A percentile compares a stretch with the other conserved stretches of the same genome.
Conservation (phyloP, 1,140 invertebrate genomes). For the Orius laevigatus region DNA sequence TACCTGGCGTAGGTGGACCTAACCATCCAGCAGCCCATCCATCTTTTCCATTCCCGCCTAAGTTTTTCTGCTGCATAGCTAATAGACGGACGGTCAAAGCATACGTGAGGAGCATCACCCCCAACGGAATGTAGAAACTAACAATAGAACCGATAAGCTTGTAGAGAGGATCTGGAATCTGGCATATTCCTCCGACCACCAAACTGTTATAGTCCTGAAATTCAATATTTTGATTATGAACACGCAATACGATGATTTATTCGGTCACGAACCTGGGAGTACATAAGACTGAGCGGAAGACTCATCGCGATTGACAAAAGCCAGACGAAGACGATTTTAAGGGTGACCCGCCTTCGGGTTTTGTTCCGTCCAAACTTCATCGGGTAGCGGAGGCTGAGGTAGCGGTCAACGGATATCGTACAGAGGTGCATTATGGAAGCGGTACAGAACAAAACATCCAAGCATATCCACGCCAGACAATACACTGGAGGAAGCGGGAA, state of each 20-base stretch:
- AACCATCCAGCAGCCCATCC: conserved; percentile 44
- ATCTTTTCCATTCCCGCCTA: conserved; percentile 26
- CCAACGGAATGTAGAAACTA: conserved; percentile 88
- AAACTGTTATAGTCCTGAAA: conserved; percentile 62
- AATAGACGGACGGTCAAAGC: conserved; percentile 72
- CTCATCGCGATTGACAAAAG: conserved; percentile 76
- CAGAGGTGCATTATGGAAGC: conserved; percentile 92
- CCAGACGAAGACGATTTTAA: conserved; percentile 87
- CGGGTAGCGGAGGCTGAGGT: conserved; percentile 66
- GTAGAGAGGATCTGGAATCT: conserved; percentile 75
- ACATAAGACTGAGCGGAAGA: conserved; percentile 70
- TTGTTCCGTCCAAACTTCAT: conserved; percentile 84
- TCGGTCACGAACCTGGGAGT: conserved; percentile 56
- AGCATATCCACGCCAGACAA: conserved; percentile 72
- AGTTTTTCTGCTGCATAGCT: conserved; percentile 54
- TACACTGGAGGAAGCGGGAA: conserved; percentile 66
- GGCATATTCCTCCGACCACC: conserved; percentile 60
- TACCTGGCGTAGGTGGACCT: conserved; percentile 19
- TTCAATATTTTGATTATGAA: conserved; percentile 15
- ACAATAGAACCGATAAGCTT: conserved; percentile 84
- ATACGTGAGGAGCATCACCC: conserved; percentile 88
- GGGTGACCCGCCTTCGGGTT: conserved; percentile 61
- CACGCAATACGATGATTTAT: too few relatives aligned
- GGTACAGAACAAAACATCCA: conserved; percentile 89
- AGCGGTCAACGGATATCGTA: conserved; percentile 86